Evolutionary conservation across 2,888 invertebrate genomes (phyloP).

Genomic region (Synanthedon andrenaeformis): DNA sequence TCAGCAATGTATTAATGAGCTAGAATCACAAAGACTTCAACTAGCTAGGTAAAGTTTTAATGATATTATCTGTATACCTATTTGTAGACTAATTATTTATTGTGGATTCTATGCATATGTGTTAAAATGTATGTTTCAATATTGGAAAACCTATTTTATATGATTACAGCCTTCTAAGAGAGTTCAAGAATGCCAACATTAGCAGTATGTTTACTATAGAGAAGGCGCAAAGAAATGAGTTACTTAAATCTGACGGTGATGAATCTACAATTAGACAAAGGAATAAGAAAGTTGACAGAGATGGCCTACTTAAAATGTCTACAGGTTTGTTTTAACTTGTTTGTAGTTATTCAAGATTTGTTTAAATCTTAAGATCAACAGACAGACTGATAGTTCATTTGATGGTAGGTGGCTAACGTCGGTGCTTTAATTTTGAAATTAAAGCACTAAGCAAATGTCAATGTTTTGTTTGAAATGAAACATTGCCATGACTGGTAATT

Average conservation of each 20-base stretch:
- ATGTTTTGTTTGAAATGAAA: no score
- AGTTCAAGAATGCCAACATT: constrained; percentile 85
- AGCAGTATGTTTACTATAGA: constrained; percentile 83
- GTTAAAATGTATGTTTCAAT: no score
- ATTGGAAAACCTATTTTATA: neutral
- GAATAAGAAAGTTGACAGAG: constrained; percentile 75
- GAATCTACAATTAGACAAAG: constrained; percentile 69
- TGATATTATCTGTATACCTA: neutral
- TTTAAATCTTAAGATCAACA: neutral
- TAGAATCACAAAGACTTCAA: constrained; percentile 77
- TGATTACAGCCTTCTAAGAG: constrained; percentile 71
- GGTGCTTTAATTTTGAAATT: no score
- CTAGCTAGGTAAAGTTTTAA: constrained; percentile 68
- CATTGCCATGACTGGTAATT: no score
- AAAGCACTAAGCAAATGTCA: no score
- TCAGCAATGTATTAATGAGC: constrained; percentile 71
- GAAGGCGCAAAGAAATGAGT: constrained; percentile 78
- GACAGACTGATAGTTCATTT: no score
- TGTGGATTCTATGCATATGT: constrained; percentile 1
- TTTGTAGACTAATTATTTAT: neutral
- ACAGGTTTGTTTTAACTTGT: constrained; percentile 37
- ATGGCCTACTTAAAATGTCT: constrained; percentile 76
- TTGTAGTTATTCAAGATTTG: neutral
- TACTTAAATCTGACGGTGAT: constrained; percentile 63
- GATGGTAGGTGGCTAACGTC: no score